Conservation (phyloP, 2,113 vertebrate genomes). For the Telmatochromis bifrenatus region DNA sequence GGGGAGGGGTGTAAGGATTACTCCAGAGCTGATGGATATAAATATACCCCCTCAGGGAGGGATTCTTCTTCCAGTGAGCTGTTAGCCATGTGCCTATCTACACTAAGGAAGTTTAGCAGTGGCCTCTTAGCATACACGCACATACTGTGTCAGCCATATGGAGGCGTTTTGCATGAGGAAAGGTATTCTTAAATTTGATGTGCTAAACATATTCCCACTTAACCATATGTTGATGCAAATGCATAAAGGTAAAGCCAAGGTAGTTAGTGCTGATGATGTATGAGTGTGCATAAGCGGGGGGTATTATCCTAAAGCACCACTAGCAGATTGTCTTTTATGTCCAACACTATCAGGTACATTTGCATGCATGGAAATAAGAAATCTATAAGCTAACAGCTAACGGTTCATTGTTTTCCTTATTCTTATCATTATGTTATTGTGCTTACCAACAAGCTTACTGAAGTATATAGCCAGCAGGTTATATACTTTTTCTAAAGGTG, state of each 20-base stretch:
- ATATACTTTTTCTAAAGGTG: background rate
- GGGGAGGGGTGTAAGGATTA: slow-evolving; percentile 57
- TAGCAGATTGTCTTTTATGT: slow-evolving; percentile 18
- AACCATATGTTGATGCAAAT: slow-evolving; percentile 15
- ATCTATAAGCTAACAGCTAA: background rate
- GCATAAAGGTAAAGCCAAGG: background rate
- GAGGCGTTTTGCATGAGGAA: background rate
- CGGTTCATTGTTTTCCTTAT: background rate
- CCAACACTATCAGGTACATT: background rate
- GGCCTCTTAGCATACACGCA: background rate
- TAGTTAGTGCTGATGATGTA: slow-evolving; percentile 27
- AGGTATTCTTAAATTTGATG: slow-evolving; percentile 7
- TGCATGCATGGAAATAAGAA: background rate
- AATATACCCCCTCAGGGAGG: slow-evolving; percentile 41
- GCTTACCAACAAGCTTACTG: background rate
- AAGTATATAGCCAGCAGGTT: background rate
- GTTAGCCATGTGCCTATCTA: slow-evolving; percentile 27
- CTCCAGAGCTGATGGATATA: slow-evolving; percentile 49
- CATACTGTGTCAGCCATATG: slow-evolving; percentile 5
- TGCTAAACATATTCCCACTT: slow-evolving; percentile 30
- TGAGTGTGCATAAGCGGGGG: background rate
- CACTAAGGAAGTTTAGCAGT: background rate
- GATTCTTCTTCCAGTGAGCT: slow-evolving; percentile 36
- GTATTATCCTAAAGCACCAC: background rate
- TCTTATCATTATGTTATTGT: background rate